Conservation (phyloP, 1,140 invertebrate genomes). For the Oncopodura yosiiana region DNA sequence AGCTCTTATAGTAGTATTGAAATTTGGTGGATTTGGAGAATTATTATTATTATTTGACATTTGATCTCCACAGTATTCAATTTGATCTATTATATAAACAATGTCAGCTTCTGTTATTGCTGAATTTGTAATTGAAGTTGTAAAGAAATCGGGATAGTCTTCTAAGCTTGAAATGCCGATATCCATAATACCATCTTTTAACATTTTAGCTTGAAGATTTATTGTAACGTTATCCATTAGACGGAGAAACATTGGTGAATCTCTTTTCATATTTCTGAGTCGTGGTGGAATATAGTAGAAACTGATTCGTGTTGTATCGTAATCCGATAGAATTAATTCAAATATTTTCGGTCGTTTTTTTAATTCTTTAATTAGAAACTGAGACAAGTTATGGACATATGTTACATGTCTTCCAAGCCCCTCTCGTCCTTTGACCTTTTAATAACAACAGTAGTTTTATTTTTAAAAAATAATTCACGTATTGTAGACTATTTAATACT, state of each 20-base stretch:
- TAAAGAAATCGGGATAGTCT: constrained; percentile 76
- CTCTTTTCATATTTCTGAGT: too few relatives aligned
- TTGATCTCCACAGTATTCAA: constrained; percentile 74
- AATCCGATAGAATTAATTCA: too few relatives aligned
- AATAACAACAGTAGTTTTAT: too few relatives aligned
- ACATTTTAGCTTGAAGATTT: constrained; percentile 83
- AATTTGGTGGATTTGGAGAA: too few relatives aligned
- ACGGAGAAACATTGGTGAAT: too few relatives aligned
- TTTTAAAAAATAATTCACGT: too few relatives aligned
- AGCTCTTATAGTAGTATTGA: too few relatives aligned
- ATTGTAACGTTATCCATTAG: constrained; percentile 59
- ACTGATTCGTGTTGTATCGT: too few relatives aligned
- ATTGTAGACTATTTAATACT: too few relatives aligned
- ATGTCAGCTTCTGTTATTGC: constrained; percentile 66
- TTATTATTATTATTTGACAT: too few relatives aligned
- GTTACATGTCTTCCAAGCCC: constrained; percentile 13
- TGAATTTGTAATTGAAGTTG: constrained; percentile 84
- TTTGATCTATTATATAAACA: constrained; percentile 72
- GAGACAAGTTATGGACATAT: background rate
- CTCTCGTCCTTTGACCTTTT: constrained; percentile 12
- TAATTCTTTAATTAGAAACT: constrained; percentile 1
- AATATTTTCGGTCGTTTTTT: too few relatives aligned
- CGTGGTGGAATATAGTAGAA: too few relatives aligned
- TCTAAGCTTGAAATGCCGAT: constrained; percentile 84
- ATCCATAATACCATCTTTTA: constrained; percentile 85